Base-by-base conservation (phyloP, 2,113 vertebrate genomes). In the Salvelinus namaycush region DNA sequence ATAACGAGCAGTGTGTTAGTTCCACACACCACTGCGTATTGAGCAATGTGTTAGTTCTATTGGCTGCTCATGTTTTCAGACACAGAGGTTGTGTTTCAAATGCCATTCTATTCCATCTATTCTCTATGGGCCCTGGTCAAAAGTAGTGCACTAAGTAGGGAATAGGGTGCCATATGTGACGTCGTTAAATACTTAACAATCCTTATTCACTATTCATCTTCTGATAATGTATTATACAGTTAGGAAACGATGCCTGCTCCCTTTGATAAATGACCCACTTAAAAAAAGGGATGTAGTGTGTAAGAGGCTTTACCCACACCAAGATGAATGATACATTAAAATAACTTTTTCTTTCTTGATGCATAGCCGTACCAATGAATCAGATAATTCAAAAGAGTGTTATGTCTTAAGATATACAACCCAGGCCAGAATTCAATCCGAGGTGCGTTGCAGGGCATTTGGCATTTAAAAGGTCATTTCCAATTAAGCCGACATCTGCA, bases 401-500 rank as follows among this genome's bases (percentile, higher is more conserved):
- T 24, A 26, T 64, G 20, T 64, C 22, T 64, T 44, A 44, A 44
- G 39, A 44, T 39, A 9, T 39, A 39, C 39, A 44, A 64, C 24
- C 20, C 1, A 64, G 60, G 60, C 4, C 60, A 64, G 60, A n/a
- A 26, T n/a, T n/a, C n/a, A 64, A 26, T 16, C 16, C 8, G 8
- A 64, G 73, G 76, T 16, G 62, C 68, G 39, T 78, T 81, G 51
- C 51, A 54, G 51, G 5, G 51, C 51, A 16, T 54, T 54, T 54
- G 5, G 16, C 51, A 18, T 54, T 54, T 54, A 4, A 16, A 44
- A 54, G 51, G 14, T 54, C 0, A 18, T 18, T 18, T 54, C 14
- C 51, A 54, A 54, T 54, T 54, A 18, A 54, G 16, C 51, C 1
- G 51, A 18, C 51, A 54, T 54, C 51, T 54, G 51, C 51, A 54